Base-by-base conservation (phyloP, 2,888 invertebrate species). In the Cactoblastis cactorum region DNA sequence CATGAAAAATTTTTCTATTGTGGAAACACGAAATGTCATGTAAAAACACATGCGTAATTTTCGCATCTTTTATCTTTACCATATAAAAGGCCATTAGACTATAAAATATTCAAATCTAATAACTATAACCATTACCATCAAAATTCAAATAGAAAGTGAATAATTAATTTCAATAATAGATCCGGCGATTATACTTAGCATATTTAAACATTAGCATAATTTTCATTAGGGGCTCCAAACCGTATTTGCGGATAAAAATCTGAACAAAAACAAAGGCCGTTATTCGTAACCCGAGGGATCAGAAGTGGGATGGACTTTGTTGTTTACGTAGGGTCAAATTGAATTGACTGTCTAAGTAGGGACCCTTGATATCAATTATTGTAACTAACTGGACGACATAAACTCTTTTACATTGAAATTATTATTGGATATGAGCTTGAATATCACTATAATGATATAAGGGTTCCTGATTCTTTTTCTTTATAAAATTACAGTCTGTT, bases 281-380 rank as follows among this genome's bases (percentile, higher is more conserved):
- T 34, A 35, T 35, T 34, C 34, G 19, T 28, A 24, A 37, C 47
- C 28, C 47, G 24, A 38, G 35, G 47, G 47, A 48, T 37, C 37
- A 37, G 37, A 37, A n/a, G 37, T 37, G 47, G 35, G 47, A 48
- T 37, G 19, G n/a, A n/a, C 22, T 9, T 15, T 8, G 24, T 17
- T 38, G 37, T 48, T 48, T 48, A 47, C 17, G 47, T 22, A 37
- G 22, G 47, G 35, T 48, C 47, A 37, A 38, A 48, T 48, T 48
- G 47, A 48, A 48, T 48, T 48, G 47, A 48, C 47, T 37, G 47
- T 14, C 24, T 22, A 24, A 37, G 17, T 28, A 17, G 32, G 17
- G 4, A 28, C 28, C 8, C 28, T 28, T 28, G 28, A 28, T 9
- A 28, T 28, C 28, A 28, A 28, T 28, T 28, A 6, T 8, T 9